phyloP scores from a whole-genome alignment of 2,888 invertebrate species.

The Hesperia comma region DNA sequence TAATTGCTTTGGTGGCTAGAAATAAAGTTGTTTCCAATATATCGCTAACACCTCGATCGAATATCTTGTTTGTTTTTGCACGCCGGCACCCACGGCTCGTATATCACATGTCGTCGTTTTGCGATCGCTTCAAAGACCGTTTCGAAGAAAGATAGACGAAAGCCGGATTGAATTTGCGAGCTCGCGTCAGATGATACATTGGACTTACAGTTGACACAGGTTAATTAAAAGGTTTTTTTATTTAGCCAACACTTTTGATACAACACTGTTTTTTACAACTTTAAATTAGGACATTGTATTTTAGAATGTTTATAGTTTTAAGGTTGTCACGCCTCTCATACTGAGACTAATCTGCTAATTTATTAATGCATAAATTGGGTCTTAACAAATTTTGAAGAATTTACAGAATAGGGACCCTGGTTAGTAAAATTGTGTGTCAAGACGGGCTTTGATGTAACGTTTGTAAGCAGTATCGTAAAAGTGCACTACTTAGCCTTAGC shows the following conservation, averaged over 20 bases:
- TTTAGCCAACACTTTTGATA: background rate
- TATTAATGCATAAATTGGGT: too few relatives aligned
- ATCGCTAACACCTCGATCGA: conserved; percentile 23
- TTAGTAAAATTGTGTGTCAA: too few relatives aligned
- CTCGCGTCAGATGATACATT: background rate
- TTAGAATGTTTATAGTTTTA: too few relatives aligned
- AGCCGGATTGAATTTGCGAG: conserved; percentile 11
- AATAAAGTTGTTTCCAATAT: conserved; percentile 24
- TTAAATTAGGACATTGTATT: too few relatives aligned
- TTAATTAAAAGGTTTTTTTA: background rate
- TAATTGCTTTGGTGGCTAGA: conserved; percentile 5
- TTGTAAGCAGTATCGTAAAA: too few relatives aligned
- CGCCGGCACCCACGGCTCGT: conserved; percentile 7
- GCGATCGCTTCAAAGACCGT: conserved; percentile 12
- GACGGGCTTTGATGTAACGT: too few relatives aligned
- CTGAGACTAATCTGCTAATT: too few relatives aligned
- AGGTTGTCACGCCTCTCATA: too few relatives aligned
- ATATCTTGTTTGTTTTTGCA: conserved; percentile 17
- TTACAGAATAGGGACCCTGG: too few relatives aligned
- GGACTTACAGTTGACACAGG: background rate
- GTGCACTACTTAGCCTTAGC: too few relatives aligned
- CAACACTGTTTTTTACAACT: too few relatives aligned
- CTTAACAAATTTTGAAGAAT: too few relatives aligned
- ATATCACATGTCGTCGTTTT: conserved; percentile 11
- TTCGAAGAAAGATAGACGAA: conserved; percentile 22